phyloP scores from a whole-genome alignment of 2,888 invertebrate genomes.

The Lysandra bellargus region DNA sequence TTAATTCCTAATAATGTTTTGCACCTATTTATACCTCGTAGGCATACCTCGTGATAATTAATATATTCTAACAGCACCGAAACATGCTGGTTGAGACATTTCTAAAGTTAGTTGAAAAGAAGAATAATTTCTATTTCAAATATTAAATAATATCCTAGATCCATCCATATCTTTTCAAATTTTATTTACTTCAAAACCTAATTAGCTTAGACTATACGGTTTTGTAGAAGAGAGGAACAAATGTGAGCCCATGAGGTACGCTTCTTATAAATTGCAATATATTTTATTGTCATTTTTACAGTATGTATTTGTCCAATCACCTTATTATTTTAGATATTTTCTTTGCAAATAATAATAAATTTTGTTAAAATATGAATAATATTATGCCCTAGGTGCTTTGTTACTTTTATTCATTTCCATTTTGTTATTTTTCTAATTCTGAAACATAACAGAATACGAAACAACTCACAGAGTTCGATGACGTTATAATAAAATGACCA shows the following conservation, averaged over 20 bases:
- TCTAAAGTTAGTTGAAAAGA: neutral
- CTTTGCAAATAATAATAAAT: too few species aligned
- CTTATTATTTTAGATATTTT: too few species aligned
- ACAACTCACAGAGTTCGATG: neutral
- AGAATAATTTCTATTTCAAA: neutral
- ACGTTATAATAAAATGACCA: neutral
- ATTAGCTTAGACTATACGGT: too few species aligned
- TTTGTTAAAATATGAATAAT: neutral
- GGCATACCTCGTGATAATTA: neutral
- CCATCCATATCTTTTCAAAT: too few species aligned
- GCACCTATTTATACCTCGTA: neutral
- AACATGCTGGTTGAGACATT: neutral
- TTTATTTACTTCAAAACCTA: too few species aligned
- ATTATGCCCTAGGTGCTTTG: neutral
- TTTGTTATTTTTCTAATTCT: neutral
- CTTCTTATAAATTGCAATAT: neutral
- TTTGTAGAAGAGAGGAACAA: neutral
- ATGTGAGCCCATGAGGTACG: neutral
- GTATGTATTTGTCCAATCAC: neutral
- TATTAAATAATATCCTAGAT: neutral
- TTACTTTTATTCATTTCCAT: neutral
- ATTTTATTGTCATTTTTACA: neutral
- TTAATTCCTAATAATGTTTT: constrained; percentile 23
- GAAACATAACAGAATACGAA: neutral
- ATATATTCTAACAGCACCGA: neutral